Evolutionary conservation across 1,140 invertebrate genomes (phyloP).

Genomic region (Aphelinus atriplicis): DNA sequence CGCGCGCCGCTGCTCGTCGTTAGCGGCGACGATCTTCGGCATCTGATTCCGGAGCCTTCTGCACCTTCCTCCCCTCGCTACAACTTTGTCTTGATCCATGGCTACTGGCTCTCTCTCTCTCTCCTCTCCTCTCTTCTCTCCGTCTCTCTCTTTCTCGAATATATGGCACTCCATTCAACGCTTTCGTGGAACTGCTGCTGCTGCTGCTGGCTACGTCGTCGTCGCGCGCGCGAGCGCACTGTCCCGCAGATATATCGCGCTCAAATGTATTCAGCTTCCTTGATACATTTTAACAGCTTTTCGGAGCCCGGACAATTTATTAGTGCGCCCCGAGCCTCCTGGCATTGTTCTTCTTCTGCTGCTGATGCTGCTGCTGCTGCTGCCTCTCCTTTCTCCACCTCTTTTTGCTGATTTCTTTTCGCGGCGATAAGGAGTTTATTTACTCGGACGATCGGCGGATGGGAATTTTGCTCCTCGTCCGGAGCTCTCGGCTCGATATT

Average conservation of each 20-base stretch:
- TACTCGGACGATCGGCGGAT: no score
- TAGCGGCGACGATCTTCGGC: slow-evolving; percentile 10
- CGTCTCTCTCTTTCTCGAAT: neutral
- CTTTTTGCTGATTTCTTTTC: no score
- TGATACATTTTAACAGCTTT: slow-evolving; percentile 21
- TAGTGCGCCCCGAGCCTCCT: neutral
- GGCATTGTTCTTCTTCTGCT: no score
- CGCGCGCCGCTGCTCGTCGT: slow-evolving; percentile 7
- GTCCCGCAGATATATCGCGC: slow-evolving; percentile 3
- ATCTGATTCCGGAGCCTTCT: slow-evolving; percentile 11
- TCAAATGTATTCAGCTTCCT: slow-evolving; percentile 10
- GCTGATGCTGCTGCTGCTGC: no score
- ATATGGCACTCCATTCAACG: slow-evolving; percentile 34
- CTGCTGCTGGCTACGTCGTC: neutral
- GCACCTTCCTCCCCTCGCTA: neutral
- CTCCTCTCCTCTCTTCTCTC: neutral
- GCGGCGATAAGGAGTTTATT: no score
- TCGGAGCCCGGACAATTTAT: neutral
- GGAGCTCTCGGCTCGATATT: no score
- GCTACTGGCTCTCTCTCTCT: neutral
- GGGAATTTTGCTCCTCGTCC: no score
- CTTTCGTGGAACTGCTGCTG: slow-evolving; percentile 27
- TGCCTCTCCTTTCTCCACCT: no score
- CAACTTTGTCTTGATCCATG: slow-evolving; percentile 38
- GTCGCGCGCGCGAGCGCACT: neutral